Conservation (phyloP, 2,113 vertebrate species). For the Rhinogobius similis region DNA sequence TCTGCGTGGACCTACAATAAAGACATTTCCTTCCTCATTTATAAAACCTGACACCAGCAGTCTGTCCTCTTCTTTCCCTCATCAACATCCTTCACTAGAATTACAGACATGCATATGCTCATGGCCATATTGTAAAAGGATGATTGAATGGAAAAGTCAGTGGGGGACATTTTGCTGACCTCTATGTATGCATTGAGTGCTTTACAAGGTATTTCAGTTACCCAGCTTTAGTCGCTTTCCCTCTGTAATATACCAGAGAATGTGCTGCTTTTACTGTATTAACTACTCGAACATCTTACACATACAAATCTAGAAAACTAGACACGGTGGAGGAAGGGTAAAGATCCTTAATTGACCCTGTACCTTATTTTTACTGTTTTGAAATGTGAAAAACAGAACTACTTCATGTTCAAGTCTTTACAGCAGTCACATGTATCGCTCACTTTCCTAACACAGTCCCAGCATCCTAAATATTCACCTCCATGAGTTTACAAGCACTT, state of each 20-base stretch:
- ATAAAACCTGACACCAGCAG: slow-evolving; percentile 85
- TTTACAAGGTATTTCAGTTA: neutral
- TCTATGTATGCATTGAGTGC: neutral
- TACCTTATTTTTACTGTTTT: too few relatives aligned
- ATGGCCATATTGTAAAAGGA: slow-evolving; percentile 8
- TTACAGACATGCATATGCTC: slow-evolving; percentile 26
- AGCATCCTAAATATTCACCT: too few relatives aligned
- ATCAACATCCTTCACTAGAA: slow-evolving; percentile 43
- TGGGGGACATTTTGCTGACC: slow-evolving; percentile 6
- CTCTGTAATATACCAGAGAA: neutral
- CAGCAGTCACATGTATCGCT: too few relatives aligned
- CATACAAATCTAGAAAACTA: neutral
- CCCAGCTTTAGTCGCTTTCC: neutral
- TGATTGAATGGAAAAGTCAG: slow-evolving; percentile 3
- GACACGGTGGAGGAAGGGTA: neutral
- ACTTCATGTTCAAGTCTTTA: too few relatives aligned
- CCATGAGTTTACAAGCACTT: too few relatives aligned
- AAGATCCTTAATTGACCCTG: too few relatives aligned
- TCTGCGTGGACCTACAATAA: slow-evolving; percentile 83
- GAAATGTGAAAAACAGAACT: too few relatives aligned
- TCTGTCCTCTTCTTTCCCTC: slow-evolving; percentile 56
- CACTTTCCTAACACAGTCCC: too few relatives aligned
- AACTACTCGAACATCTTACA: neutral
- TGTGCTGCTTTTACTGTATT: neutral
- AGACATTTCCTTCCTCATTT: slow-evolving; percentile 90